These are phyloP conservation scores for Dynastes tityus DNA, from an alignment of 2,888 invertebrate genomes.

Conservation along the genomic window DNA sequence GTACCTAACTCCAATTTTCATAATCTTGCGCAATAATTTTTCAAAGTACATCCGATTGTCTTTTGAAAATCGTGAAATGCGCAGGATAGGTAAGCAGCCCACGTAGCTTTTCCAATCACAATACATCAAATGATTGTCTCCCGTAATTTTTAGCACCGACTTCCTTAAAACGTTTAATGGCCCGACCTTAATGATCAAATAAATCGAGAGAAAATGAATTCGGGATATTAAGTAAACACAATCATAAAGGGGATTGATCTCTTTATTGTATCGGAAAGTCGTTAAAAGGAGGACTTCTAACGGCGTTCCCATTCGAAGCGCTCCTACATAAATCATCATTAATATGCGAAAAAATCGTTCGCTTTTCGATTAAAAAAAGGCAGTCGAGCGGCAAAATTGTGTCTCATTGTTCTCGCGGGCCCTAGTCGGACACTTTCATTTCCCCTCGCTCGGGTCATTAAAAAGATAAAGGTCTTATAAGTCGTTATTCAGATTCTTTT, in stretches of 20 bases:
- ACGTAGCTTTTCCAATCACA: not conserved
- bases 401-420: conserved; percentile 34
- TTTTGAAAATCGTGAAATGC: too few species aligned
- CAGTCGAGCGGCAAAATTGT: conserved; percentile 36
- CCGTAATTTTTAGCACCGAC: not conserved
- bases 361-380: conserved; percentile 42
- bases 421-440: conserved; percentile 41
- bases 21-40: too few species aligned
- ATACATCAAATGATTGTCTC: conserved; percentile 21
- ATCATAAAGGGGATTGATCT: conserved; percentile 33
- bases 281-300: conserved; percentile 26
- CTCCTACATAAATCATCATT: conserved; percentile 44
- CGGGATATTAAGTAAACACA: conserved; percentile 36
- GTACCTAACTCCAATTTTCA: too few species aligned
- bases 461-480: conserved; percentile 45
- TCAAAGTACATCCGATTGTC: too few species aligned
- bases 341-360: conserved; percentile 43
- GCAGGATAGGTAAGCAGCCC: not conserved
- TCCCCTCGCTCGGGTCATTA: conserved; percentile 41
- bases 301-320: conserved; percentile 11
- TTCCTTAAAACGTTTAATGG: conserved; percentile 12
- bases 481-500: conserved; percentile 43
- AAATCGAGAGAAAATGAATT: conserved; percentile 10
- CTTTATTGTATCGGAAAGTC: conserved; percentile 41
- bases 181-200: conserved; percentile 8